These are phyloP conservation scores for Psilopogon haemacephalus DNA, from an alignment of 2,113 vertebrate species.

Conservation along the genomic window DNA sequence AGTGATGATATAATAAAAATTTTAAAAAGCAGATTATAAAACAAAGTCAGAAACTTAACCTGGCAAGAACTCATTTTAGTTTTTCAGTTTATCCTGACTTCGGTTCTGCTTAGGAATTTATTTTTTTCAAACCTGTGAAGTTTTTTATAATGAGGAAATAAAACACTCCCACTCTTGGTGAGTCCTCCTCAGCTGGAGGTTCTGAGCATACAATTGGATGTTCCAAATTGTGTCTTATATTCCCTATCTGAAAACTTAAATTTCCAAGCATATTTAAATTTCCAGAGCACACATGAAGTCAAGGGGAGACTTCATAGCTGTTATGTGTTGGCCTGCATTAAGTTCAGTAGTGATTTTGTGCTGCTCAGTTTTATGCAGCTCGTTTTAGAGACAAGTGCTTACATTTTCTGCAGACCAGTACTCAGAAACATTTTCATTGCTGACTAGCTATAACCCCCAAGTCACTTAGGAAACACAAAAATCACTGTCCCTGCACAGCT, in stretches of 20 bases:
- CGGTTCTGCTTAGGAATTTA: neutral
- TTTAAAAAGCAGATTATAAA: neutral
- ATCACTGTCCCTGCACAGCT: neutral
- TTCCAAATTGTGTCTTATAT: neutral
- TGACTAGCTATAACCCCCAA: neutral
- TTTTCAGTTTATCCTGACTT: neutral
- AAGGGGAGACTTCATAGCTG: neutral
- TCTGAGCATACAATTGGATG: neutral
- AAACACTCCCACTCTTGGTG: neutral
- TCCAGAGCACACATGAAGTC: neutral
- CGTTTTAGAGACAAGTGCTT: neutral
- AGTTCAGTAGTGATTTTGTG: neutral
- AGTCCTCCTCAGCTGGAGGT: neutral
- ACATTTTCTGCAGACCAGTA: neutral
- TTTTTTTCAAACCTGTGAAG: neutral
- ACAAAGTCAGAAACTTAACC: neutral
- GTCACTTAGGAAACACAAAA: neutral
- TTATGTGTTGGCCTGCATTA: accelerated
- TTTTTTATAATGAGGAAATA: neutral
- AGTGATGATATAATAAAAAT: neutral
- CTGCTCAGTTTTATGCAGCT: neutral
- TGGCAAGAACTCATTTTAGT: neutral
- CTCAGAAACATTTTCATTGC: neutral
- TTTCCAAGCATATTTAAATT: neutral
- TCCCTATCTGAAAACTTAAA: neutral